These are phyloP conservation scores for Macrophya annulata DNA, from an alignment of 2,888 invertebrate species.

Conservation along the genomic window DNA sequence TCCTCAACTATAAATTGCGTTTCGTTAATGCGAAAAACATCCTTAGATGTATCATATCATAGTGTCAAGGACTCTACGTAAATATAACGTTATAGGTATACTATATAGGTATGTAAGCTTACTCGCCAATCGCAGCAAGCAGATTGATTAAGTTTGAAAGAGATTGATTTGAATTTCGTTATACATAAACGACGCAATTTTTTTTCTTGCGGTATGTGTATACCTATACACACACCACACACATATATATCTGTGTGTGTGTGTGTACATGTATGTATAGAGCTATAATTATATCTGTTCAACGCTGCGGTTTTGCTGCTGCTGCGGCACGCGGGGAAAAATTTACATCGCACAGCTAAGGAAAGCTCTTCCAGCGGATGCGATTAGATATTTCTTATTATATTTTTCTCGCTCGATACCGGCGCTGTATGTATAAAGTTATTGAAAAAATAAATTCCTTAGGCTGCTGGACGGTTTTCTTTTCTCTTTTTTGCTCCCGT, in stretches of 20 bases:
- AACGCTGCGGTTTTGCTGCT: background rate
- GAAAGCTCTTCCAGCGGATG: background rate
- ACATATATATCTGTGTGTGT: too few relatives aligned
- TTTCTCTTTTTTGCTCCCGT: background rate
- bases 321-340: background rate
- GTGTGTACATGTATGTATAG: background rate
- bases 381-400: background rate
- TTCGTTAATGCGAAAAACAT: background rate
- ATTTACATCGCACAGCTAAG: background rate
- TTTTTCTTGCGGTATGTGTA: background rate
- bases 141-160: background rate
- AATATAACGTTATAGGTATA: background rate
- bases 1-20: background rate
- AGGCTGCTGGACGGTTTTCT: background rate
- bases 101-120: background rate
- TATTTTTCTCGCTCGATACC: background rate
- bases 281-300: background rate
- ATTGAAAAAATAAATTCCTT: background rate
- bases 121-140: background rate
- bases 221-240: background rate
- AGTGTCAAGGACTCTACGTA: background rate
- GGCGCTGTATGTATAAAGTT: background rate
- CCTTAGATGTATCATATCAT: background rate
- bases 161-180: background rate
- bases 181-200: conserved; percentile 2